Evolutionary conservation across 2,888 invertebrate species (phyloP), one percentile per base, ranked within the genome.

Genomic region (Hymenopus coronatus): DNA sequence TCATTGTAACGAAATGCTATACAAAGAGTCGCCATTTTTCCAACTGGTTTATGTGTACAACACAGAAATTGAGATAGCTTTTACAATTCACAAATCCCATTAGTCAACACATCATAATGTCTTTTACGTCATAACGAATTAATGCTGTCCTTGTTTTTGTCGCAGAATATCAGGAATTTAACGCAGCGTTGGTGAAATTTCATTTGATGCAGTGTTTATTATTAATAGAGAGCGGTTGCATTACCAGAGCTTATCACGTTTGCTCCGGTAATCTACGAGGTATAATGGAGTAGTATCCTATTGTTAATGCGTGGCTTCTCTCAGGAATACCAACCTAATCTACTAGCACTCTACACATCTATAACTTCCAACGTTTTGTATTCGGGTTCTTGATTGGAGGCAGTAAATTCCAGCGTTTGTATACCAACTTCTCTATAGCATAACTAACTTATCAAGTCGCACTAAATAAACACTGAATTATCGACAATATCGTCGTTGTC

Each of bases 201-300:
- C 85, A 85, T 85, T 85, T 85, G 54, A 85, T 82, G 30, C 81
- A 27, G 70, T 87, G 87, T 87, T 87, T 87, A 87, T 87, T 87
- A 81, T 82, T 81, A 87, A 81, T 70, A 20, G 54, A 70, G 54
- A 15, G 25, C 54, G 54, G 54, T 70, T 70, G 54, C 15, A 70
- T 70, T 70, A 70, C 54, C 54, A 70, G 54, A 25, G 54, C 54
- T 70, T 70, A 70, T 70, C 54, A 70, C 54, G 54, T 70, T 70
- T 70, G 54, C 54, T 70, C 25, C 54, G 25, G 6, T 70, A 70
- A 70, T 70, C 54, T 70, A 70, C 54, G 54, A 70, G 54, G 20
- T 25, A 70, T 70, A 70, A 70, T 70, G 54, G 54, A 70, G 54
- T 70, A 70, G 20, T 70, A 70, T 15, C 54, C 54, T 70, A 70